Percentiles rank a stretch among this genome's conserved stretches.
Conservation (phyloP, 2,113 vertebrate species). For the Scytalopus superciliaris region DNA sequence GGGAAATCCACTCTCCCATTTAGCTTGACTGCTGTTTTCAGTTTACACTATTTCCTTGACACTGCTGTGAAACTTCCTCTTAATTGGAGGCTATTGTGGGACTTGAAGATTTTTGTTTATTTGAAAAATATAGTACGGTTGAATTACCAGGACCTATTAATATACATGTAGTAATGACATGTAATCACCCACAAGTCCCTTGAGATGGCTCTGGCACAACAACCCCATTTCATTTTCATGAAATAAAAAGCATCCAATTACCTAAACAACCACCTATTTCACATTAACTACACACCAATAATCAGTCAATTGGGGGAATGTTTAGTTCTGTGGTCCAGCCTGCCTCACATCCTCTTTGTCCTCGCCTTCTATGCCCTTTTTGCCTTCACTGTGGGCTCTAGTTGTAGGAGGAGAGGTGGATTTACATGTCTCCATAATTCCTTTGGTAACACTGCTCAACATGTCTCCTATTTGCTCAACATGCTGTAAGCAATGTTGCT, state of each 20-base stretch:
- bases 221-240: slow-evolving; percentile 51
- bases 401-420: neutral
- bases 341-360: slow-evolving; percentile 17
- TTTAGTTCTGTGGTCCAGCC: neutral
- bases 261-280: slow-evolving; percentile 67
- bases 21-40: slow-evolving; percentile 50
- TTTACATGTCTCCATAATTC: neutral
- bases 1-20: slow-evolving; percentile 39
- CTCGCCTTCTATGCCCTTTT: neutral
- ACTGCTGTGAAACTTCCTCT: slow-evolving; percentile 43
- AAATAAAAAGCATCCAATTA: slow-evolving; percentile 69
- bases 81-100: slow-evolving; percentile 56
- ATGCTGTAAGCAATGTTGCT: neutral
- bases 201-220: slow-evolving; percentile 45
- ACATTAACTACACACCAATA: slow-evolving; percentile 65
- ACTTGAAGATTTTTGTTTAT: slow-evolving; percentile 66
- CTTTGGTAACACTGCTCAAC: neutral
- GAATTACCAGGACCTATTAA: slow-evolving; percentile 64
- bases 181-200: slow-evolving; percentile 62
- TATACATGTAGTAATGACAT: slow-evolving; percentile 57
- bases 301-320: slow-evolving; percentile 46
- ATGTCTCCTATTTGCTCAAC: neutral
- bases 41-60: slow-evolving; percentile 54
- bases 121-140: slow-evolving; percentile 57
- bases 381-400: neutral